phyloP scores from a whole-genome alignment of 2,113 vertebrate species.

The Oceanodroma tethys region DNA sequence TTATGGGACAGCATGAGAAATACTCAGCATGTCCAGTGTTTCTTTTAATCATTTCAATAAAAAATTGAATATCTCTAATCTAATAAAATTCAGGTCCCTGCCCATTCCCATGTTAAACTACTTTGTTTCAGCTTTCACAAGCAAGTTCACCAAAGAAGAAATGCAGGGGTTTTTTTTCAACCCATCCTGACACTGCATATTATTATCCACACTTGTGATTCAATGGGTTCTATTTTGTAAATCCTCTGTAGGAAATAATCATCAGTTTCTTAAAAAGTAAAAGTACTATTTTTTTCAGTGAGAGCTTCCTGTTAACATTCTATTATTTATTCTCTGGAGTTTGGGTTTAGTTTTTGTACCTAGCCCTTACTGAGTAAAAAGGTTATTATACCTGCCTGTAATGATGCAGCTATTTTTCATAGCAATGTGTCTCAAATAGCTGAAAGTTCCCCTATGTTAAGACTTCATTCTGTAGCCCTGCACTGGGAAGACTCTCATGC shows the following conservation, averaged over 20 bases:
- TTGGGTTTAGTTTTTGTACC: not conserved
- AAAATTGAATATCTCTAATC: not conserved
- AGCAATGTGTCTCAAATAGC: accelerated
- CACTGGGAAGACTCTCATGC: not conserved
- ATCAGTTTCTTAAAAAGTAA: not conserved
- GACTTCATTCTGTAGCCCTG: not conserved
- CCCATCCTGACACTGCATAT: not conserved
- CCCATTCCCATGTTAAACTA: not conserved
- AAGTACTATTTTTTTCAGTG: not conserved
- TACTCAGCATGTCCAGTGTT: not conserved
- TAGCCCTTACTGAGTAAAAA: not conserved
- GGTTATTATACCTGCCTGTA: not conserved
- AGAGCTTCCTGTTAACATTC: not conserved
- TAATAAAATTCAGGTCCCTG: not conserved
- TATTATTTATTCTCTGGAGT: not conserved
- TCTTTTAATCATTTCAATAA: not conserved
- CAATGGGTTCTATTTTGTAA: not conserved
- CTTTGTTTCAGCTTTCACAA: not conserved
- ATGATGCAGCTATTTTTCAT: not conserved
- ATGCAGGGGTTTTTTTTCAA: not conserved
- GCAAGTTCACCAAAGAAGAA: not conserved
- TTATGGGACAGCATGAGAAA: not conserved
- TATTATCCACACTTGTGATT: not conserved
- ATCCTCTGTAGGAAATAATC: not conserved
- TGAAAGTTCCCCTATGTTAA: not conserved